A percentile compares a stretch with the other conserved stretches of the same genome.
These are phyloP conservation scores for Sigmodon hispidus DNA, from an alignment of 2,113 vertebrate genomes.

Conservation along the genomic window DNA sequence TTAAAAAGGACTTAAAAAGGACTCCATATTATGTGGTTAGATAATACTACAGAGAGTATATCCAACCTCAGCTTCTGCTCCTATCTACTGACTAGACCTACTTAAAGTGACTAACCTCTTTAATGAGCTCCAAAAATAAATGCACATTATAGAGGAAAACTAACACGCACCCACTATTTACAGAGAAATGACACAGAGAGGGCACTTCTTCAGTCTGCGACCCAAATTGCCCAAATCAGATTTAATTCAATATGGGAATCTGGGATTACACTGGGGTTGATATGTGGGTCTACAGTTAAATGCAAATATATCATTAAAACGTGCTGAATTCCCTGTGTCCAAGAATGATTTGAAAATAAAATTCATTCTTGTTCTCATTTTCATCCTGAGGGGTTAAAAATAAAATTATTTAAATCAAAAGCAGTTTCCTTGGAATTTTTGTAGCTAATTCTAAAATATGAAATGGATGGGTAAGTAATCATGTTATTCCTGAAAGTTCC, in stretches of 20 bases:
- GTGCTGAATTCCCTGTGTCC: neutral
- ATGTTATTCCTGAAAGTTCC: slow-evolving; percentile 21
- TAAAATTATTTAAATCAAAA: neutral
- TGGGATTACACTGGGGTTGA: slow-evolving; percentile 49
- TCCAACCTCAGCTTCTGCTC: slow-evolving; percentile 46
- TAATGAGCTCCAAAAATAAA: slow-evolving; percentile 82
- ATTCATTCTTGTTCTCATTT: slow-evolving; percentile 41
- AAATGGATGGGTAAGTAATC: neutral
- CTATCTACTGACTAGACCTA: slow-evolving; percentile 71
- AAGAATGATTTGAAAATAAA: neutral
- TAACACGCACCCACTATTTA: slow-evolving; percentile 56
- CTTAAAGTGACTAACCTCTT: slow-evolving; percentile 73
- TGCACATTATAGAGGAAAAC: slow-evolving; percentile 68
- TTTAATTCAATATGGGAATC: slow-evolving; percentile 74
- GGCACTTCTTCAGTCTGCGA: slow-evolving; percentile 52
- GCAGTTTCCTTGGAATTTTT: neutral
- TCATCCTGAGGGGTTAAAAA: neutral
- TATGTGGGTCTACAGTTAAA: slow-evolving; percentile 56
- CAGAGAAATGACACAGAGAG: slow-evolving; percentile 71
- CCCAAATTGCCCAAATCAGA: slow-evolving; percentile 69
- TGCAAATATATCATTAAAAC: slow-evolving; percentile 38
- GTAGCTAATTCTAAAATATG: slow-evolving; percentile 34
- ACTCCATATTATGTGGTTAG: slow-evolving; percentile 49
- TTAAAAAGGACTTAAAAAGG: slow-evolving; percentile 61
- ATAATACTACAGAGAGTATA: slow-evolving; percentile 74